Evolutionary conservation across 2,888 invertebrate genomes (phyloP).

Genomic region (Himalopsyche japonica): DNA sequence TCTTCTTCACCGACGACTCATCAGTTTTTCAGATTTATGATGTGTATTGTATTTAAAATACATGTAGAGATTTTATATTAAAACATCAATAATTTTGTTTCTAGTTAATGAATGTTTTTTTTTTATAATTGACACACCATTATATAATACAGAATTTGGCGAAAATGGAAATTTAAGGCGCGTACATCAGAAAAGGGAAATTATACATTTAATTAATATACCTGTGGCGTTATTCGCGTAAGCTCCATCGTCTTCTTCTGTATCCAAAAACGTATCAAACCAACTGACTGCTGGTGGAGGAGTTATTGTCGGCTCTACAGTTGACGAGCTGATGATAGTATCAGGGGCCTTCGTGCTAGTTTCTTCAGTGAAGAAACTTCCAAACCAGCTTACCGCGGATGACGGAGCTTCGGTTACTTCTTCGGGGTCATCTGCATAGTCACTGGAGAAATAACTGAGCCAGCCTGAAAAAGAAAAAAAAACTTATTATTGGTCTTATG

Average conservation of each 20-base stretch:
- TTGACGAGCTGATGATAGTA: conserved; percentile 45
- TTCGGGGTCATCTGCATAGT: conserved; percentile 17
- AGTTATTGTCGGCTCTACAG: conserved; percentile 48
- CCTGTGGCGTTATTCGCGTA: conserved; percentile 44
- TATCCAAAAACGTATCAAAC: conserved; percentile 53
- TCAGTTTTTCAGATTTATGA: too few relatives aligned
- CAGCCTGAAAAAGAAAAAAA: conserved; percentile 23
- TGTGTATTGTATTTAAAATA: too few relatives aligned
- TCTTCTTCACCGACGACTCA: too few relatives aligned
- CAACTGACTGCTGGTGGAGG: conserved; percentile 48
- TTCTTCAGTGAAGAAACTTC: conserved; percentile 43
- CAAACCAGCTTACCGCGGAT: conserved; percentile 25
- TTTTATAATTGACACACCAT: too few relatives aligned
- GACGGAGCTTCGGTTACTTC: conserved; percentile 50
- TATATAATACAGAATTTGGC: too few relatives aligned
- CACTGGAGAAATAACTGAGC: conserved; percentile 30
- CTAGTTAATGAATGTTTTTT: too few relatives aligned
- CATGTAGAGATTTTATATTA: too few relatives aligned
- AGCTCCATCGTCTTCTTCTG: conserved; percentile 52
- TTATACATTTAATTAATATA: conserved; percentile 10
- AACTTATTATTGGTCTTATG: too few relatives aligned
- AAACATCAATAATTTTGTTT: too few relatives aligned
- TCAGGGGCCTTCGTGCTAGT: conserved; percentile 25
- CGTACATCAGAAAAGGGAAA: too few relatives aligned
- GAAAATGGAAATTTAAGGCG: too few relatives aligned